Base-by-base conservation (phyloP, 2,113 vertebrate genomes). In the Hepsetus odoe region DNA sequence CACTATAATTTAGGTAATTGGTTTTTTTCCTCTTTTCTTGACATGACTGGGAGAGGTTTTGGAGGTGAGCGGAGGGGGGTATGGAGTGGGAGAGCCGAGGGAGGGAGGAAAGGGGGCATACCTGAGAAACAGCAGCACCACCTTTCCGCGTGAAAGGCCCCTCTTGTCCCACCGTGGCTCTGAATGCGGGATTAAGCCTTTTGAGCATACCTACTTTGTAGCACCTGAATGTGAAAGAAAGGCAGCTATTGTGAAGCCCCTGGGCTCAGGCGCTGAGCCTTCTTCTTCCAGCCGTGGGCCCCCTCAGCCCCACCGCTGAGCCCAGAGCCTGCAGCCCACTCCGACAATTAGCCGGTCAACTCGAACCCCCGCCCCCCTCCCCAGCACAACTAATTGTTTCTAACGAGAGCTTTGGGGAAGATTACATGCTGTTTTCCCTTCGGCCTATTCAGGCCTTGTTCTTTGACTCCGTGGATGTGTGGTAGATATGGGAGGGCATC, bases 161-260 rank as follows among this genome's bases (percentile, higher is more conserved):
- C 88, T 84, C 85, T 88, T 87, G 85, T 89, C 87, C 86, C 83
- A 76, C 85, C 71, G 5, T 74, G 80, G 78, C 72, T 84, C 81
- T 91, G 90, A 92, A 90, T 90, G 89, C 68, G 62, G 90, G 89
- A 91, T 92, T 91, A 91, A 90, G 83, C 77, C 88, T 87, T 87
- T 89, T 85, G 86, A 90, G 86, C 86, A 86, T 85, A 87, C 87
- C 88, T 89, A 88, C 88, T 90, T 87, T 89, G 89, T 84, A 82
- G 84, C 86, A 87, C 84, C 88, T 90, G 85, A 90, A 91, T 91
- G 87, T 80, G 80, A 88, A 90, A 91, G 86, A 91, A 91, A 91
- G 85, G 81, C 80, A 33, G 79, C 87, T 86, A 89, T 92, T 93
- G 92, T 93, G 82, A 82, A 84, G 79, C 55, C 70, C 55, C 46